These are phyloP conservation scores for Tineola bisselliella DNA, from an alignment of 2,888 invertebrate genomes.

Conservation along the genomic window DNA sequence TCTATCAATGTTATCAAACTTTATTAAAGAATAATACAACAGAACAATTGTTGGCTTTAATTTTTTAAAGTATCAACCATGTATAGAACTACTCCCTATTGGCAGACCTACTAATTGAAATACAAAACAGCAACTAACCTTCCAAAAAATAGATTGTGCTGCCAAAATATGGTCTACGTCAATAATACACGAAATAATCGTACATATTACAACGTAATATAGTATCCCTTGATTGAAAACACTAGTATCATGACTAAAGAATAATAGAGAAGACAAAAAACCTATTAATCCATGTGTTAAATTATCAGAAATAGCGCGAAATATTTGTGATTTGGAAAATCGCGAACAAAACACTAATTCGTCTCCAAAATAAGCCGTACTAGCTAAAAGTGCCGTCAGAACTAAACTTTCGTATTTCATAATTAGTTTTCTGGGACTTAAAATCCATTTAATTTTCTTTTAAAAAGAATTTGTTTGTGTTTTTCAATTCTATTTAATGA, in stretches of 20 bases:
- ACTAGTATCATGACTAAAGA: constrained; percentile 35
- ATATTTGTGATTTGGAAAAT: constrained; percentile 34
- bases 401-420: constrained; percentile 36
- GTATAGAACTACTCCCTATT: too few species aligned
- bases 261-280: constrained; percentile 36
- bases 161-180: constrained; percentile 52
- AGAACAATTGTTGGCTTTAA: too few species aligned
- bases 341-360: constrained; percentile 45
- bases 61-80: too few species aligned
- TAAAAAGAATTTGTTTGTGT: too few species aligned
- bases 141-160: constrained; percentile 42
- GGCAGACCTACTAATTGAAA: too few species aligned
- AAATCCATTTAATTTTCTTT: neutral
- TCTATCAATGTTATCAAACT: too few species aligned
- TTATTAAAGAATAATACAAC: too few species aligned
- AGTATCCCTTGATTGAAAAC: constrained; percentile 24
- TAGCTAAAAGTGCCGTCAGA: constrained; percentile 29
- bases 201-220: constrained; percentile 37
- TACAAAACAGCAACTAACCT: constrained; percentile 43
- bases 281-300: constrained; percentile 40
- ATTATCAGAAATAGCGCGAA: constrained; percentile 41
- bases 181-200: constrained; percentile 39
- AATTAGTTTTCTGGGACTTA: neutral
- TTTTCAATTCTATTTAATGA: too few species aligned
- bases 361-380: constrained; percentile 39